Conservation (phyloP, 2,888 invertebrate genomes). For the Ceraclea dissimilis region DNA sequence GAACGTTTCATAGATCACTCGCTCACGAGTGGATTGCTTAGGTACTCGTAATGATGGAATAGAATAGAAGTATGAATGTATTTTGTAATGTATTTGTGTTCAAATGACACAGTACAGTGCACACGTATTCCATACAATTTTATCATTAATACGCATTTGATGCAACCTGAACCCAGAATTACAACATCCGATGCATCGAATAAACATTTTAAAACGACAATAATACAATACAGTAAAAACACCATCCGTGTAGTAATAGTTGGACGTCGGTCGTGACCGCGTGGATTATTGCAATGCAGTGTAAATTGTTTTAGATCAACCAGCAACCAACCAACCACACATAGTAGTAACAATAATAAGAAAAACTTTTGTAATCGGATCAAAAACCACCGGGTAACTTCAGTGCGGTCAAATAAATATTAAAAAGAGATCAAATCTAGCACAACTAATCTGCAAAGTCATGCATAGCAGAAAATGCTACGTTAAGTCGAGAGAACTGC, state of each 20-base stretch:
- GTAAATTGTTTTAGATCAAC: not conserved
- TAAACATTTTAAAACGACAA: slow-evolving; percentile 1
- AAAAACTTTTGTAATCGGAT: not conserved
- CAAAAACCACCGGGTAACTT: not conserved
- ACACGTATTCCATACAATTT: too few species aligned
- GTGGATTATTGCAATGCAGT: not conserved
- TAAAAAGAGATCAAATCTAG: slow-evolving; percentile 1
- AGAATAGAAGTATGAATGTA: too few species aligned
- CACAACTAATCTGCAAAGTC: not conserved
- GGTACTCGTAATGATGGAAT: too few species aligned
- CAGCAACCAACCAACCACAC: too few species aligned
- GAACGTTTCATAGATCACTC: too few species aligned
- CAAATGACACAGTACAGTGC: too few species aligned
- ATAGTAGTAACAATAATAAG: too few species aligned
- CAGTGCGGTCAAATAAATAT: not conserved
- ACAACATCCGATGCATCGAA: not conserved
- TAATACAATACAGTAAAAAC: not conserved
- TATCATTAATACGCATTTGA: too few species aligned
- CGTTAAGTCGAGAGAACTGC: not conserved
- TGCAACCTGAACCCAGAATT: too few species aligned
- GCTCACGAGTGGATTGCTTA: too few species aligned
- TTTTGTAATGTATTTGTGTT: not conserved
- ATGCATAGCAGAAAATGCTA: not conserved
- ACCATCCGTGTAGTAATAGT: not conserved
- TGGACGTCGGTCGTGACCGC: not conserved